phyloP scores from a whole-genome alignment of 2,888 invertebrate species.

The Pristionchus exspectatus region DNA sequence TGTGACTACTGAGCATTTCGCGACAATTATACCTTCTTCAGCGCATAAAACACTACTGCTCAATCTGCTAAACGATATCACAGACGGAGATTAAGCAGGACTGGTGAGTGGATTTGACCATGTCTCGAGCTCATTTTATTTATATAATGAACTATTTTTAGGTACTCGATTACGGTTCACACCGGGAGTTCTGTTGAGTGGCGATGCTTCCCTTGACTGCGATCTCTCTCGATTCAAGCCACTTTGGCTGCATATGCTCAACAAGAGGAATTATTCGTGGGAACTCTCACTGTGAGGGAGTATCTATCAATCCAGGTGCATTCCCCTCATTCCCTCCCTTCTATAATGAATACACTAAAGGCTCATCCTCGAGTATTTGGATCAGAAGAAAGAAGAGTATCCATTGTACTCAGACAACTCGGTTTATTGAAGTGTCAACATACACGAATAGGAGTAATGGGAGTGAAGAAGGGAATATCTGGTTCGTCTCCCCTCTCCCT shows the following conservation, averaged over 20 bases:
- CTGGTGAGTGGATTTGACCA: slow-evolving; percentile 80
- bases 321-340: neutral
- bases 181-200: slow-evolving; percentile 93
- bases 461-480: slow-evolving; percentile 83
- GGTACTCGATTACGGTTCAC: slow-evolving; percentile 91
- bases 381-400: slow-evolving; percentile 82
- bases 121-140: neutral
- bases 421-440: slow-evolving; percentile 92
- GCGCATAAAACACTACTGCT: slow-evolving; percentile 83
- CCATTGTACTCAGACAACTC: slow-evolving; percentile 87
- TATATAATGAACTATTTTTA: slow-evolving; percentile 65
- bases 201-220: slow-evolving; percentile 91
- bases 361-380: slow-evolving; percentile 82
- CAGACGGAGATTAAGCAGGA: slow-evolving; percentile 91
- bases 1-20: neutral
- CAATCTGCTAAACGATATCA: slow-evolving; percentile 90
- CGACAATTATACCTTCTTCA: slow-evolving; percentile 56
- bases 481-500: too few species aligned
- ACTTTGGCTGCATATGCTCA: slow-evolving; percentile 77
- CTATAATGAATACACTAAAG: slow-evolving; percentile 52
- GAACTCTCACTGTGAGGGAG: slow-evolving; percentile 83
- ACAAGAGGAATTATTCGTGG: slow-evolving; percentile 78
- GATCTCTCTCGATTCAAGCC: slow-evolving; percentile 85
- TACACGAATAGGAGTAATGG: slow-evolving; percentile 91
- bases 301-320: slow-evolving; percentile 80